Evolutionary conservation across 2,113 vertebrate genomes (phyloP), one percentile per base, ranked within the genome.

Genomic region (Pterocles gutturalis): DNA sequence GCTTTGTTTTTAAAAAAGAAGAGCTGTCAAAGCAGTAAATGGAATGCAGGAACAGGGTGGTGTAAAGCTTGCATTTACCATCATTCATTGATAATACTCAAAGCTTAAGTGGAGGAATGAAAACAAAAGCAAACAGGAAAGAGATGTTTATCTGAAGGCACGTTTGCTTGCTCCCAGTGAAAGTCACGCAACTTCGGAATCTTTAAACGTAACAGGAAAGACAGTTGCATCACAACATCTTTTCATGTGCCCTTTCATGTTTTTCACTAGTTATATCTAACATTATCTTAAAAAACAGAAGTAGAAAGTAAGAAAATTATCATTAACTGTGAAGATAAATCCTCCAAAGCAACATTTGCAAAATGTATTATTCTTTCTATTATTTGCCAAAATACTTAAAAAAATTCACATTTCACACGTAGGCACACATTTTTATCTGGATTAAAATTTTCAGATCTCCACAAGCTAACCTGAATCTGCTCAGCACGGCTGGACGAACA

Each of bases 401-500:
- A 41, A 41, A 13, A 5, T 41, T 41, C 9, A 21, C 12, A 24
- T 13, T 90, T 78, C 31, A 62, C 21, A 83, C 3, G 2, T 6
- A 51, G 16, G 12, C 0, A 2, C 21, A 45, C n/a, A n/a, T 17
- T 75, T 90, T 41, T 49, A 75, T 13, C 51, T 41, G 41, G 17
- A 41, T 70, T 70, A 33, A 66, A 82, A 55, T 11, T 34, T 7
- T n/a, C 57, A 55, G 31, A n/a, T 43, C 38, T 49, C 53, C 25
- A 28, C 46, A 85, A 62, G 16, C 57, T 76, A 58, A 58, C 6
- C 5, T 36, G 46, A 36, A 58, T 18, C 51, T n/a, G 12, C 46
- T 49, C 36, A 24, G 61, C 26, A 45, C 1, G 7, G n/a, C 24
- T 28, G 20, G 66, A 53, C 14, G 36, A 70, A n/a, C 0, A 0